Evolutionary conservation across 2,888 invertebrate genomes (phyloP), one percentile per base, ranked within the genome.

Genomic region (Dryocosmus kuriphilus): DNA sequence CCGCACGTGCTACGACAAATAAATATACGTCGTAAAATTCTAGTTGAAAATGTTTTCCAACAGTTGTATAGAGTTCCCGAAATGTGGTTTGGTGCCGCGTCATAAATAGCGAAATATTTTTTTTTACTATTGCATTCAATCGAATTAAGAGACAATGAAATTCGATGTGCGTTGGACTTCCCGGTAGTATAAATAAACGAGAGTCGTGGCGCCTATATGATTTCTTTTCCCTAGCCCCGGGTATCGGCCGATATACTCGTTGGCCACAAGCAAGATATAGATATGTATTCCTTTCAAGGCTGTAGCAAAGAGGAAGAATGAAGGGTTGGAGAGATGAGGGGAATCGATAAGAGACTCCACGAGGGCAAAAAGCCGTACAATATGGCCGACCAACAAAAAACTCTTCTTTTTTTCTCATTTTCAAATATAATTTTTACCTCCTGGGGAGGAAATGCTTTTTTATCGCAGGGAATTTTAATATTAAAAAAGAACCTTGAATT

Each of bases 361-460:
- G 51, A 71, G 71, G 71, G 51, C 51, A 51, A 71, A 51, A 71
- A 71, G 71, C 19, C 71, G 71, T 6, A 51, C 71, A 71, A 32
- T 71, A 71, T 71, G 71, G 71, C 71, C 30, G 71, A 51, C 67
- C 8, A 46, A 51, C n/a, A 71, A 71, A 27, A 71, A 71, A 51
- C 9, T 3, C 14, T n/a, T n/a, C 1, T 32, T 71, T 71, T 51
- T 51, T 51, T 32, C 30, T 51, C 32, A 27, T 30, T 71, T 71
- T n/a, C 71, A 71, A 71, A 71, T 71, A 71, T 71, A n/a, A 71
- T 71, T 51, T 30, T 51, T 51, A 9, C 27, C 30, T 30, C 30
- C 30, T 30, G 30, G 30, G 6, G 16, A 9, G 32, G 11, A 71
- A 51, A 51, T 30, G 30, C n/a, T 27, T 51, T 51, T 51, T 71